Evolutionary conservation across 2,113 vertebrate species (phyloP), one percentile per base, ranked within the genome.

Genomic region (Malurus melanocephalus): DNA sequence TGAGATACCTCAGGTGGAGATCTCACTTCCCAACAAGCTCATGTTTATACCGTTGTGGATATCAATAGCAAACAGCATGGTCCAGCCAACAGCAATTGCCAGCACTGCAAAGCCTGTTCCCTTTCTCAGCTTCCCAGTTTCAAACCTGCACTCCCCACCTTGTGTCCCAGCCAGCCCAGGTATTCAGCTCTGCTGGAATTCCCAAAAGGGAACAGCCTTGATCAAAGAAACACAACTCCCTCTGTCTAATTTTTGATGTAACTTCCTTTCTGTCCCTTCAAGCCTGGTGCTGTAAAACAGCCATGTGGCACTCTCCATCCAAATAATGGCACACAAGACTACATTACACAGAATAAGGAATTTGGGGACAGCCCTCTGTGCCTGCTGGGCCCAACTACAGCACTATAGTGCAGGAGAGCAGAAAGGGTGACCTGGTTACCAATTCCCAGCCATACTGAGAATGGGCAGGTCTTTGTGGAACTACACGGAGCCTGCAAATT

Each of bases 1-100:
- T 52, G 20, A 59, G 38, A 42, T 11, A 75, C 10, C 27, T 51
- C 49, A 60, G 48, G 15, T 6, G 56, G 27, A 65, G 51, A 15
- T 24, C 24, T 89, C 38, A 1, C 24, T 45, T 85, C 32, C 51
- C 33, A 53, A 26, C 2, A 53, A 57, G 6, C 9, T 90, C 46
- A 18, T 0, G 16, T 46, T 15, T 45, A 18, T 6, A 23, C 28
- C 3, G 0, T 14, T 79, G 26, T 28, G 35, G 32, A 16, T 56
- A 21, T 21, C 9, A 12, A n/a, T 0, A 61, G 22, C 42, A 53
- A 88, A 40, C 14, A 35, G 18, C 40, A 11, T 0, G 2, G 23
- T 55, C 43, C 27, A 21, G 71, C 56, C 75, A 78, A 43, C 9
- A 76, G 27, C 53, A 72, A 15, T 1, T 35, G 10, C 51, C 55